A percentile compares a stretch with the other conserved stretches of the same genome.
phyloP scores from a whole-genome alignment of 2,888 invertebrate genomes.

The Drosophila siamana region DNA sequence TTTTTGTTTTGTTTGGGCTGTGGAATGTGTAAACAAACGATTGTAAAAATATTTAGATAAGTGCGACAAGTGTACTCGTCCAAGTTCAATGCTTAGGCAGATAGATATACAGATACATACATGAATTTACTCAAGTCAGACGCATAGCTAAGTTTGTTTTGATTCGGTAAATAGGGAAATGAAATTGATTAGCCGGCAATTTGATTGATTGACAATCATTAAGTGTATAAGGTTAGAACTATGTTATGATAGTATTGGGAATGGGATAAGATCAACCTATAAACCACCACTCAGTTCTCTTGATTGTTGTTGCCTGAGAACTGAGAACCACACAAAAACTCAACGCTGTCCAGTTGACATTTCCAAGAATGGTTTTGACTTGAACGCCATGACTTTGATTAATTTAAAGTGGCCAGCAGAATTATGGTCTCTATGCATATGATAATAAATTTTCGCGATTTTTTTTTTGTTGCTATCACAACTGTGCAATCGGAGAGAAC shows the following conservation, averaged over 20 bases:
- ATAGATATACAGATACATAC: no score
- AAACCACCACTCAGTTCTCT: not conserved
- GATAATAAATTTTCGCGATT: constrained; percentile 59
- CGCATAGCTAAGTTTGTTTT: not conserved
- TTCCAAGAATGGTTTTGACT: constrained; percentile 24
- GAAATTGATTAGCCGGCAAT: constrained; percentile 45
- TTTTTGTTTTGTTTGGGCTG: constrained; percentile 44
- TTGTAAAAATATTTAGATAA: constrained; percentile 67
- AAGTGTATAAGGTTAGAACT: constrained; percentile 4
- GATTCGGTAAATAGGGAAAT: constrained; percentile 51
- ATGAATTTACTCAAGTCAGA: no score
- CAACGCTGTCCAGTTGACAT: constrained; percentile 8
- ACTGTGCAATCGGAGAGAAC: constrained; percentile 46
- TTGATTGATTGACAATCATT: constrained; percentile 19
- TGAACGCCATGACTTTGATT: constrained; percentile 48
- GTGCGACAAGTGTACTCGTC: constrained; percentile 62
- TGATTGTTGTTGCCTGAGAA: no score
- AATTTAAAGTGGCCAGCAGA: constrained; percentile 41
- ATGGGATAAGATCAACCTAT: constrained; percentile 21
- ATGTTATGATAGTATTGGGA: constrained; percentile 9
- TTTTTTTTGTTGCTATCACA: constrained; percentile 55
- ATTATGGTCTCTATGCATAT: constrained; percentile 42
- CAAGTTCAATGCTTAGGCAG: constrained; percentile 30
- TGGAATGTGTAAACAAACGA: constrained; percentile 57
- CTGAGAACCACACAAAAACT: not conserved